Conservation (phyloP, 1,140 invertebrate genomes). For the Drosophila melanica region DNA sequence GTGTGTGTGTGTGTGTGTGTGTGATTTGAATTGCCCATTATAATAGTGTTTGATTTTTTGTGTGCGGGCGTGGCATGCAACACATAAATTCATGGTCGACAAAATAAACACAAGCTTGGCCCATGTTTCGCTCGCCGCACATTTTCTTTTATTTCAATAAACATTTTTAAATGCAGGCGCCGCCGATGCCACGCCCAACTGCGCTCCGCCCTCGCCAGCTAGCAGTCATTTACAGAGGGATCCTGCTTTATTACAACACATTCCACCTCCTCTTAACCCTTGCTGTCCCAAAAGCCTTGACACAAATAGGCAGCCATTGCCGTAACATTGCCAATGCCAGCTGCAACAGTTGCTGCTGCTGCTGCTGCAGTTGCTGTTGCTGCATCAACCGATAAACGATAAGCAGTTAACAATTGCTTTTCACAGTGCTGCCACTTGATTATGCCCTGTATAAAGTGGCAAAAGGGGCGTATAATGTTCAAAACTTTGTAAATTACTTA, state of each 20-base stretch:
- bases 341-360: constrained; percentile 31
- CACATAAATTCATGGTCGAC: constrained; percentile 43
- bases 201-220: neutral
- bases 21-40: constrained; percentile 67
- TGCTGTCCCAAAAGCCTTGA: constrained; percentile 10
- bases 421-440: neutral
- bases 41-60: constrained; percentile 46
- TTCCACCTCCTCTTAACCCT: neutral
- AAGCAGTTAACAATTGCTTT: constrained; percentile 4
- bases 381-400: constrained; percentile 14
- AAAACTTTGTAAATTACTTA: no score
- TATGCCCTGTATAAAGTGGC: neutral
- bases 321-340: constrained; percentile 23
- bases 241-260: neutral
- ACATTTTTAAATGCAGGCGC: constrained; percentile 29
- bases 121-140: constrained; percentile 2
- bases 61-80: constrained; percentile 13
- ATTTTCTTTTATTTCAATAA: constrained; percentile 48
- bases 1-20: constrained; percentile 24
- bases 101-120: constrained; percentile 13
- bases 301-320: constrained; percentile 43
- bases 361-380: constrained; percentile 3
- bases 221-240: neutral
- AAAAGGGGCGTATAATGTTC: no score
- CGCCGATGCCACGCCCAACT: neutral